phyloP scores from a whole-genome alignment of 2,797 vertebrate species.

The Chelon labrosus region DNA sequence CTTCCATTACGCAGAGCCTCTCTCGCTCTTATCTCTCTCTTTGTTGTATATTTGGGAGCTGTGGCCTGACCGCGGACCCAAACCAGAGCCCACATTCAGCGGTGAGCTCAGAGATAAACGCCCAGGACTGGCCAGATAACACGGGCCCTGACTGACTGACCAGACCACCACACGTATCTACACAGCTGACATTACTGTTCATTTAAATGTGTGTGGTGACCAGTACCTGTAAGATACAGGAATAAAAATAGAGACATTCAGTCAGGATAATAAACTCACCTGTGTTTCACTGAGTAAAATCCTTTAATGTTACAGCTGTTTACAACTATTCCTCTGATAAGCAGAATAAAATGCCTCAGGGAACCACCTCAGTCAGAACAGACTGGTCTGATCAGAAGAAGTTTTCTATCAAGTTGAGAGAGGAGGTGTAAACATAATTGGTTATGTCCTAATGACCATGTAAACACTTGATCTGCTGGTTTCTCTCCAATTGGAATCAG shows the following conservation, averaged over 20 bases:
- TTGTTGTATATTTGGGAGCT: neutral
- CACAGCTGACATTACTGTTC: neutral
- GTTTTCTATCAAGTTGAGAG: too few relatives aligned
- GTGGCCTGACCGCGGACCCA: constrained; percentile 29
- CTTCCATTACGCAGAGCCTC: constrained; percentile 60
- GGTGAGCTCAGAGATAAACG: constrained; percentile 67
- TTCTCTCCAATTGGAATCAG: too few relatives aligned
- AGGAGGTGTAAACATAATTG: too few relatives aligned
- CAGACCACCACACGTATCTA: constrained; percentile 26
- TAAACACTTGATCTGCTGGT: too few relatives aligned
- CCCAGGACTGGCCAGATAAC: constrained; percentile 48
- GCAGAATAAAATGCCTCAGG: too few relatives aligned
- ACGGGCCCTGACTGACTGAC: constrained; percentile 1
- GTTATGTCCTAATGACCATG: too few relatives aligned
- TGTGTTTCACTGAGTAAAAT: too few relatives aligned
- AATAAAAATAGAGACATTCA: neutral
- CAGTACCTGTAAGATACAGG: constrained; percentile 6
- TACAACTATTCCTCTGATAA: too few relatives aligned
- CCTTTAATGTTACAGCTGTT: too few relatives aligned
- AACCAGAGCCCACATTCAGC: constrained; percentile 38
- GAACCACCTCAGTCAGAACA: too few relatives aligned
- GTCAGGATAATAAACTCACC: neutral
- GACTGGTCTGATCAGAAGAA: too few relatives aligned
- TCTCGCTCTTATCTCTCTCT: constrained; percentile 30
- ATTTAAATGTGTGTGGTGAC: neutral